phyloP scores from a whole-genome alignment of 2,888 invertebrate genomes.

The Drosophila phalerata region DNA sequence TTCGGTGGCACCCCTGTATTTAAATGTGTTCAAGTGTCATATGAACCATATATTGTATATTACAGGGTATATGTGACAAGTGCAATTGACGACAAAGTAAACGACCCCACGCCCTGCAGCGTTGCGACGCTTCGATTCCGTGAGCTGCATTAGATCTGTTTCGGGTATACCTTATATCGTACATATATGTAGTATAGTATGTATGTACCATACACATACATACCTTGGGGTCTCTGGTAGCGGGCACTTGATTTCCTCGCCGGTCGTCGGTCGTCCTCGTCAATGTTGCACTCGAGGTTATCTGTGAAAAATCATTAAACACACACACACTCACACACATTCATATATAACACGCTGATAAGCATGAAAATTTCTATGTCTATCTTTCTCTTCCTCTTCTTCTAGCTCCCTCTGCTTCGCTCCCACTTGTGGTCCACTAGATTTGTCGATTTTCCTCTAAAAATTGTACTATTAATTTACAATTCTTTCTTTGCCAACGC shows the following conservation, averaged over 20 bases:
- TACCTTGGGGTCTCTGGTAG: conserved; percentile 17
- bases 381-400: conserved; percentile 8
- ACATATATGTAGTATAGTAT: not conserved
- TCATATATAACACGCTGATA: conserved; percentile 21
- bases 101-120: conserved; percentile 43
- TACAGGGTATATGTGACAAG: conserved; percentile 24
- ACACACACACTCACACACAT: conserved; percentile 34
- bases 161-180: conserved; percentile 3
- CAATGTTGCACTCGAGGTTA: conserved; percentile 75
- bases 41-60: not conserved
- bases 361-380: conserved; percentile 37
- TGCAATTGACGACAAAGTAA: conserved; percentile 34
- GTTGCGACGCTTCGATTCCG: not conserved
- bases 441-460: conserved; percentile 2
- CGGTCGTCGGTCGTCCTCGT: conserved; percentile 35
- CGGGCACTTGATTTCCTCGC: conserved; percentile 41
- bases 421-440: not conserved
- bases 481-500: conserved; percentile 12
- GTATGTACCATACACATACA: not conserved
- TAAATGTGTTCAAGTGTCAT: not conserved
- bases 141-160: conserved; percentile 5
- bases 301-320: conserved; percentile 68
- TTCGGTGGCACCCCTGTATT: too few relatives aligned
- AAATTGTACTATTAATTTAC: not conserved
- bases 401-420: not conserved